Percentiles rank a stretch among this genome's conserved stretches.
Evolutionary conservation across 1,140 invertebrate genomes (phyloP).

Genomic region (Chionoecetes opilio): DNA sequence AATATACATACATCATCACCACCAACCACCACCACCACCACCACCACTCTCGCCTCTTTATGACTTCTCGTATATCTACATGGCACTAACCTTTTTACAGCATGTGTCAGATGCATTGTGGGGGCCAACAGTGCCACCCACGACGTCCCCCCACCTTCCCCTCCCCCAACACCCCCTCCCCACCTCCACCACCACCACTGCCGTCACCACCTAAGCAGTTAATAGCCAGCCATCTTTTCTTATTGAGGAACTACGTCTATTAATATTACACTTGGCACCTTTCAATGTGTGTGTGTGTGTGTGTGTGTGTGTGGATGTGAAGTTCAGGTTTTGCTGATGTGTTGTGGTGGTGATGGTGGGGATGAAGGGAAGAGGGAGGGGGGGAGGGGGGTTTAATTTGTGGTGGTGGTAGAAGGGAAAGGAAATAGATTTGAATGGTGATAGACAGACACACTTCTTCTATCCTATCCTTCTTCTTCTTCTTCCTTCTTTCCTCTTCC

Average conservation of each 20-base stretch:
- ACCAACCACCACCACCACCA: not conserved
- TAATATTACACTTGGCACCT: not conserved
- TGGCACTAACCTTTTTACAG: constrained; percentile 6
- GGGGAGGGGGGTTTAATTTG: not conserved
- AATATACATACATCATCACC: not conserved
- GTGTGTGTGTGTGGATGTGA: no score
- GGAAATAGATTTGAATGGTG: not conserved
- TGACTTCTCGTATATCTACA: not conserved
- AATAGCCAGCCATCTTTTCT: not conserved
- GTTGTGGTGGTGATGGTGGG: no score
- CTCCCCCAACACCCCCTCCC: not conserved
- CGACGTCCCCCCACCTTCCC: not conserved
- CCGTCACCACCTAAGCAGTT: constrained; percentile 9
- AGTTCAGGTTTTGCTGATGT: no score
- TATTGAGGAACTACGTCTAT: not conserved
- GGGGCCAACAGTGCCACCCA: not conserved
- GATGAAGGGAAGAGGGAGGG: constrained; percentile 10
- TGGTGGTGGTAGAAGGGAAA: constrained; percentile 1
- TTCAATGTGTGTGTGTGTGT: no score
- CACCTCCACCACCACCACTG: no score
- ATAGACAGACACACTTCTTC: not conserved
- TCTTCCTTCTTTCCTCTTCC: not conserved
- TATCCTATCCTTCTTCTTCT: not conserved
- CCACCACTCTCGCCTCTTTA: not conserved
- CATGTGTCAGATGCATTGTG: constrained; percentile 8